Conservation (phyloP, 2,888 invertebrate genomes). For the Agonum fuliginosum region DNA sequence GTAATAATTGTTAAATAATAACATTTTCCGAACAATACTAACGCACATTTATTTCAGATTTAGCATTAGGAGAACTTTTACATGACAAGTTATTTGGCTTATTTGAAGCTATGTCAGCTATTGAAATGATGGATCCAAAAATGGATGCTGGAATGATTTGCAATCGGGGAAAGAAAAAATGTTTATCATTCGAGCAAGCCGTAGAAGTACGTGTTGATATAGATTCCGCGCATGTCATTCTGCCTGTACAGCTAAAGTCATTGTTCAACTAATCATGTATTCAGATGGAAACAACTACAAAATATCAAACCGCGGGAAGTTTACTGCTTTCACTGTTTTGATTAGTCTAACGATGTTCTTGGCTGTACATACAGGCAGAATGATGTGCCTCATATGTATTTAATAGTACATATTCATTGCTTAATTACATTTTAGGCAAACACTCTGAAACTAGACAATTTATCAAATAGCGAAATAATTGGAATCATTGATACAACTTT, state of each 20-base stretch:
- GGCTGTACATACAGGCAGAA: too few relatives aligned
- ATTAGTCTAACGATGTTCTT: too few relatives aligned
- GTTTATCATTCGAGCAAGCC: constrained; percentile 91
- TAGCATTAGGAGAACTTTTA: constrained; percentile 91
- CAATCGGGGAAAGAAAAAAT: constrained; percentile 89
- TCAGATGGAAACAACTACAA: too few relatives aligned
- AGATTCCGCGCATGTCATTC: too few relatives aligned
- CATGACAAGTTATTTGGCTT: constrained; percentile 94
- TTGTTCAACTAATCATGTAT: too few relatives aligned
- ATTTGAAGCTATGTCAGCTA: constrained; percentile 99
- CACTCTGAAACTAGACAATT: constrained; percentile 83
- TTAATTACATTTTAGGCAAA: constrained; percentile 77
- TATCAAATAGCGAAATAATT: constrained; percentile 88
- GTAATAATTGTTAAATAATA: constrained; percentile 67
- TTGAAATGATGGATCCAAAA: constrained; percentile 99
- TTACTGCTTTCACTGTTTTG: too few relatives aligned
- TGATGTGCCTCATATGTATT: too few relatives aligned
- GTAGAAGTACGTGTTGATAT: constrained; percentile 81
- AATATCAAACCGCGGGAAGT: too few relatives aligned
- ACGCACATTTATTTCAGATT: constrained; percentile 74
- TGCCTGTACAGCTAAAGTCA: too few relatives aligned
- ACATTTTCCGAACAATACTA: constrained; percentile 9
- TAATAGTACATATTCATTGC: background rate
- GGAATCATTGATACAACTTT: constrained; percentile 96
- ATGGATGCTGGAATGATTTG: constrained; percentile 99